Base-by-base conservation (phyloP, 1,140 invertebrate genomes). In the Lysiphlebus fabarum region DNA sequence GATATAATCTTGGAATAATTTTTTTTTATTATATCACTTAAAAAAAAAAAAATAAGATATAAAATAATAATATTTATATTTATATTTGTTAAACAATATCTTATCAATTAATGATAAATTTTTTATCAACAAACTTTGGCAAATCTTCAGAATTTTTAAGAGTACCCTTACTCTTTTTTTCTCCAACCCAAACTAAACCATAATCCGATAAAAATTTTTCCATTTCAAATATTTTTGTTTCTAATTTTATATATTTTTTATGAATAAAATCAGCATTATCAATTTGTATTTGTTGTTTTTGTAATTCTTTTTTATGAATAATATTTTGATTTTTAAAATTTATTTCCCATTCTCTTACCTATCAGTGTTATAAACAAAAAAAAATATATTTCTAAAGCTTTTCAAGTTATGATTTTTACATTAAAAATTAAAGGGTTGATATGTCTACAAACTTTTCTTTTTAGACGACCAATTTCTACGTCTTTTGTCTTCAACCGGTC, bases 171-270 rank as follows among this genome's bases (percentile, higher is more conserved):
- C 17, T 7, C 5, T 6, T 6, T 4, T 51, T 58, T 38, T 70
- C 63, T 14, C 70, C 73, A n/a, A 77, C 62, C 74, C 74, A 77
- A 11, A 69, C 61, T 17, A 77, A 47, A 41, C 72, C 74, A 45
- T 76, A 76, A 61, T 77, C 73, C n/a, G 64, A 47, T 10, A 77
- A 64, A 59, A 75, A 77, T 50, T 68, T 72, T 73, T 77, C 73
- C 69, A 77, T 77, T 41, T 75, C 73, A 33, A 44, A 45, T 12
- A 76, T 69, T 62, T 67, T 76, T 5, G 67, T 59, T 53, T 77
- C 73, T 41, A 75, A 61, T 42, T 54, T 64, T 14, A 70, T 10
- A 44, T 72, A 77, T 53, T 66, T 64, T 53, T 63, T 70, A 54
- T 70, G 67, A 11, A 75, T 64, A 56, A 70, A 66, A 49, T 74